Base-by-base conservation (phyloP, 2,888 invertebrate species). In the Macrophya annulata region DNA sequence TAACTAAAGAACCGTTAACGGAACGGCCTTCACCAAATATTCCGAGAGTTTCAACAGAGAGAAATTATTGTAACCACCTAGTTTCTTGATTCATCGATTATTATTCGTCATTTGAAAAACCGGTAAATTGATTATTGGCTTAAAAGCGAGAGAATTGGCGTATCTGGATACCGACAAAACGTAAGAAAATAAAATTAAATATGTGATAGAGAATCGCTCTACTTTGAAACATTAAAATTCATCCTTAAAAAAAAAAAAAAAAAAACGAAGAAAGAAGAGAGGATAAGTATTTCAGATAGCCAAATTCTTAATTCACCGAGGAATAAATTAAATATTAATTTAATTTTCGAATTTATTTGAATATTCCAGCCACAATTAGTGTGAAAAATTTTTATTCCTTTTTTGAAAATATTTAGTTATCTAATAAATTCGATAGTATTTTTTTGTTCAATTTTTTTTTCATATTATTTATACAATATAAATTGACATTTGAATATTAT, bases 21-120 rank as follows among this genome's bases (percentile, higher is more conserved):
- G 55, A 77, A 77, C 77, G 77, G 31, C 77, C 77, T 77, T 77
- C 77, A 77, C 8, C 31, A 55, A 77, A 77, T 17, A 77, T 31
- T 31, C 8, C 37, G 77, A 77, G 77, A 31, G 37, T 77, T 77
- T 55, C 77, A 55, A 55, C 77, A 55, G 55, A 55, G 51, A 37
- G 55, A 77, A 55, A 77, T 77, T 77, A 77, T 55, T 77, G 31
- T 31, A 31, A 2, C 31, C 31, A 31, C n/a, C 31, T 55, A 37
- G 77, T 77, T 31, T 37, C n/a, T 77, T 77, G 77, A 77, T 77
- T 77, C 55, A 74, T 45, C 72, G 72, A 21, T 74, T 21, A 21
- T 74, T 21, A 74, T 74, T 74, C 45, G 72, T 45, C 72, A 45
- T n/a, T 45, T 15, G n/a, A 43, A 21, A 43, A 45, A 10, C 43